These are phyloP conservation scores for Nibea coibor DNA, from an alignment of 2,113 vertebrate species.

Conservation along the genomic window DNA sequence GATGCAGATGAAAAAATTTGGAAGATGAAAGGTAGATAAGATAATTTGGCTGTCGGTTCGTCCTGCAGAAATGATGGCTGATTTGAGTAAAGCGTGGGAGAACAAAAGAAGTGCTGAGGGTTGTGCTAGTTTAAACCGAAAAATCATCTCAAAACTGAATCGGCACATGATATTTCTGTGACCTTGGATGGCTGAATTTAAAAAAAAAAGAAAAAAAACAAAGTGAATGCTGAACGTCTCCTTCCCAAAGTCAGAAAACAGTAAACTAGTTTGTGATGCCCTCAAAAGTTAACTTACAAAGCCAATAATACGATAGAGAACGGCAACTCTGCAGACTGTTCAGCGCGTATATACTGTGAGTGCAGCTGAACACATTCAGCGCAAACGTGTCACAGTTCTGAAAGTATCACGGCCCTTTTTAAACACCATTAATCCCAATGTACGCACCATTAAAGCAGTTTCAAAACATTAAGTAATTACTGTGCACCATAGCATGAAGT, in stretches of 20 bases:
- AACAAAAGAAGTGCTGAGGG: constrained; percentile 73
- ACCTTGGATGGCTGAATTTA: constrained; percentile 59
- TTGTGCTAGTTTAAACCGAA: constrained; percentile 63
- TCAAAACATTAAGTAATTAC: constrained; percentile 3
- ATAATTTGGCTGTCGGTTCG: constrained; percentile 73
- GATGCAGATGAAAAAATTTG: constrained; percentile 76
- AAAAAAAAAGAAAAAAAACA: not conserved
- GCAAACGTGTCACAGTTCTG: not conserved
- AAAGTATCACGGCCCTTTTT: constrained; percentile 13
- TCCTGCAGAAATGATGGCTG: constrained; percentile 68
- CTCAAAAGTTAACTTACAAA: constrained; percentile 31
- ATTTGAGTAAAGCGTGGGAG: constrained; percentile 66
- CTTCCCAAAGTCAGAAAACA: constrained; percentile 33
- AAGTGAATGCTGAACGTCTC: constrained; percentile 29
- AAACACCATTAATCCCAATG: constrained; percentile 12
- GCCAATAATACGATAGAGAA: constrained; percentile 14
- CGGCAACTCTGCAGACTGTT: constrained; percentile 13
- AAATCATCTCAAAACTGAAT: constrained; percentile 67
- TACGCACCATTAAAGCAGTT: constrained; percentile 8
- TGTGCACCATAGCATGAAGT: not conserved
- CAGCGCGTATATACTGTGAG: not conserved
- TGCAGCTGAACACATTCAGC: not conserved
- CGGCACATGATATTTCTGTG: constrained; percentile 43
- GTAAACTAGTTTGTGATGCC: constrained; percentile 25
- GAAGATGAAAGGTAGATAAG: constrained; percentile 80